These are phyloP conservation scores for Crotalus helleri DNA, from an alignment of 2,113 vertebrate species.

Conservation along the genomic window DNA sequence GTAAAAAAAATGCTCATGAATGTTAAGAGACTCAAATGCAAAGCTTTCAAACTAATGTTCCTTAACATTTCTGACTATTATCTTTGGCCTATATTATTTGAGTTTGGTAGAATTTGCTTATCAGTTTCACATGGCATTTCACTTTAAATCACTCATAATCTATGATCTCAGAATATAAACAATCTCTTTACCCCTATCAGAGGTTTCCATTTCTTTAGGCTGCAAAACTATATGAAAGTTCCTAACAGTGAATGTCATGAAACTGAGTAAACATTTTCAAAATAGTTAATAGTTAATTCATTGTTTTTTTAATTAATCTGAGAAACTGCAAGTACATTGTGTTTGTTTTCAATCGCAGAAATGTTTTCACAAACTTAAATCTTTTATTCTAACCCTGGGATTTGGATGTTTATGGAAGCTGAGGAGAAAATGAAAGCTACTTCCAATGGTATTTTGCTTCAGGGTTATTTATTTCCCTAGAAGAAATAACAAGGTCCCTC, in stretches of 20 bases:
- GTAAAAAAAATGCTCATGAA: slow-evolving; percentile 35
- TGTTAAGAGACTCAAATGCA: slow-evolving; percentile 11
- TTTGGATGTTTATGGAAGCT: background rate
- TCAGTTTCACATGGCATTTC: background rate
- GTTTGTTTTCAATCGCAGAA: slow-evolving; percentile 21
- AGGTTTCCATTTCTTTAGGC: background rate
- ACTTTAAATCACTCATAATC: background rate
- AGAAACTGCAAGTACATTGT: background rate
- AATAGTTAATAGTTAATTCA: background rate
- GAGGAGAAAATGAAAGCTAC: background rate
- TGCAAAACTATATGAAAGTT: background rate
- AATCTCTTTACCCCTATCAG: background rate
- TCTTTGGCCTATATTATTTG: background rate
- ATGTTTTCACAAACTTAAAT: background rate
- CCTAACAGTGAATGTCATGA: background rate
- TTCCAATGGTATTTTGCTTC: background rate
- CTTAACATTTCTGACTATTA: background rate
- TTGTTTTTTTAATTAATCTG: background rate
- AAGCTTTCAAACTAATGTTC: background rate
- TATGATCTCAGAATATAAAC: background rate
- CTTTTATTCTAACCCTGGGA: background rate
- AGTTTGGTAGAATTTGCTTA: background rate
- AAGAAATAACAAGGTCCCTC: background rate
- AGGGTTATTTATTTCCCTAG: background rate
- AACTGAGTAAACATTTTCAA: background rate